Evolutionary conservation across 2,797 vertebrate species (phyloP).

Genomic region (Poeciliopsis paucimaculata): DNA sequence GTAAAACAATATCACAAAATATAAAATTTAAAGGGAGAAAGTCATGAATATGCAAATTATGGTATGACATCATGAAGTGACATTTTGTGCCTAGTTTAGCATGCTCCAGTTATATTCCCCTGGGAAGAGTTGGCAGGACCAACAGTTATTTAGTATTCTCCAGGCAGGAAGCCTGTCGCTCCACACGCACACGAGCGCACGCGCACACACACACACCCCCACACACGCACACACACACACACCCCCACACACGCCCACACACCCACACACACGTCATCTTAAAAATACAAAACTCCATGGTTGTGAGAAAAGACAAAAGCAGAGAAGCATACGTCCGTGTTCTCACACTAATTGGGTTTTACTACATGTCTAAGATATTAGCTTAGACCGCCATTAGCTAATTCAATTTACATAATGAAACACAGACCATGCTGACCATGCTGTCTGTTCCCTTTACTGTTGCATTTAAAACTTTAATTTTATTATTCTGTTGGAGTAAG

Average conservation of each 20-base stretch:
- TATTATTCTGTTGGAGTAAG: not conserved
- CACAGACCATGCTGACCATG: conserved; percentile 18
- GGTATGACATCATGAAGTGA: not conserved
- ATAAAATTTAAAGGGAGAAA: not conserved
- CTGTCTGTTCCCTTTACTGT: conserved; percentile 7
- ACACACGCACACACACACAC: no score
- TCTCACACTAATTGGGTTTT: not conserved
- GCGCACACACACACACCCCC: no score
- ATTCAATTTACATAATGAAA: conserved; percentile 11
- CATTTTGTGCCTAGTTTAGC: not conserved
- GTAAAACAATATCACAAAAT: not conserved
- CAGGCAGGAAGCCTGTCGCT: not conserved
- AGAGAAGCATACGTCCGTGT: not conserved
- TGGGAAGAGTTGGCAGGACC: not conserved
- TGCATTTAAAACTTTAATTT: not conserved
- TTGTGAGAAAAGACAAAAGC: not conserved
- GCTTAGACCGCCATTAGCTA: not conserved
- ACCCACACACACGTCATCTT: not conserved
- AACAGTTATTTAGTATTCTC: not conserved
- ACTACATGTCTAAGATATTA: not conserved
- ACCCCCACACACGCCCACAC: not conserved
- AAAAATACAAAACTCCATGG: not conserved
- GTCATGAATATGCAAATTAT: not conserved
- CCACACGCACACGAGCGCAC: not conserved
- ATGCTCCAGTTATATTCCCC: not conserved